Base-by-base conservation (phyloP, 2,797 vertebrate genomes). In the Hypotaenidia okinawae region DNA sequence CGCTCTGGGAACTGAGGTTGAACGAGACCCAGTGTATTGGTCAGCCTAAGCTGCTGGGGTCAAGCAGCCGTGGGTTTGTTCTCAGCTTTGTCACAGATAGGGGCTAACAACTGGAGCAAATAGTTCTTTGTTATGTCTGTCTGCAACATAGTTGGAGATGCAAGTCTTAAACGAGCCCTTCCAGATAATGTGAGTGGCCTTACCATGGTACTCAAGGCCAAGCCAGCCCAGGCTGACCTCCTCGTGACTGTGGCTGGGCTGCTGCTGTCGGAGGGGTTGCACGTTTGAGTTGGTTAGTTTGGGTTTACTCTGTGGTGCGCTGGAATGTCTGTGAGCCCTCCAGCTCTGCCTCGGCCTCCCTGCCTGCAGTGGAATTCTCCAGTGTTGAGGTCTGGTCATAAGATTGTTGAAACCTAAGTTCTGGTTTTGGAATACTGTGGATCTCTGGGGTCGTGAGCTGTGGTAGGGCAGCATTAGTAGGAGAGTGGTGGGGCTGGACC, bases 41-140 rank as follows among this genome's bases (percentile, higher is more conserved):
- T 55, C 73, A 45, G 82, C 55, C 32, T n/a, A n/a, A 72, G 58
- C n/a, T 54, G 2, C 57, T 51, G 45, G 19, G 69, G 37, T 73
- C 55, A 58, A 35, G n/a, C 63, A 75, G 58, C 33, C n/a, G 3
- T 30, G 39, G 10, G 59, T 68, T 81, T 85, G 21, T 54, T 72
- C 61, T 63, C 19, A 49, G 51, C 39, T 78, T 83, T 68, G 80
- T n/a, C 49, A 77, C 41, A 47, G 54, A 88, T 49, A 52, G 0
- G 14, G 1, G 2, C 32, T 49, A 78, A 69, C 33, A 90, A 59
- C 33, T 25, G 41, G 6, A 78, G 28, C 35, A 69, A 86, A 77
- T 43, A 37, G 15, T 23, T 73, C 68, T 84, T 69, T 89, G 77
- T 89, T 89, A n/a, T 30, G 82, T 74, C 82, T 92, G 32, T n/a